Base-by-base conservation (phyloP, 2,888 invertebrate species). In the Nomada lathburiana region DNA sequence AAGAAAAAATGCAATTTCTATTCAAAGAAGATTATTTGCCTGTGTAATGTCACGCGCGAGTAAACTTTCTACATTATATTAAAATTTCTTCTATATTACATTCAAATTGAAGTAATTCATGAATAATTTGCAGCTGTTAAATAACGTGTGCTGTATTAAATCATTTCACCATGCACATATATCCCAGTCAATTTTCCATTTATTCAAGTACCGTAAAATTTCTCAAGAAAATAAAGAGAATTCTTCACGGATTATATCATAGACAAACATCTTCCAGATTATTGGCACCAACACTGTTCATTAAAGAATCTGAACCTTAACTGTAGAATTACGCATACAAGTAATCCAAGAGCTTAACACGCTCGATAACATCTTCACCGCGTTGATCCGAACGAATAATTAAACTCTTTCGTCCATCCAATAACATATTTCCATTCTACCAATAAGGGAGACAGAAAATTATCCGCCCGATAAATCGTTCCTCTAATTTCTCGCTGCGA, bases 1-100 rank as follows among this genome's bases (percentile, higher is more conserved):
- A 7, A 29, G 50, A 60, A 18, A 62, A 68, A 42, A 29, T 69
- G 42, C 36, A 77, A 67, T 29, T 44, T 64, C 63, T 2, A n/a
- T 42, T 42, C 36, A 20, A 50, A 42, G 60, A 68, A 60, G 44
- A 52, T 23, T 47, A 36, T 23, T 20, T 2, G 3, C 42, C 36
- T 36, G 7, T 7, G 36, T 36, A 36, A 36, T 36, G 0, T 0
- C 36, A 5, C 7, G 16, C 16, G 47, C 16, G 11, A 13, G 47
- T 13, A 47, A 11, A 47, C 11, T 47, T 13, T 47, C 11, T 47
- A 11, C 16, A 47, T 47, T 16, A 16, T 47, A 47, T 47, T 47
- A 47, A 47, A 16, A 47, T 16, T 47, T 47, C 36, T 36, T 7
- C 36, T 36, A 7, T 9, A 36, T 36, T 36, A 36, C 36, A 36